These are phyloP conservation scores for Budorcas taxicolor DNA, from an alignment of 2,113 vertebrate genomes.

Conservation along the genomic window DNA sequence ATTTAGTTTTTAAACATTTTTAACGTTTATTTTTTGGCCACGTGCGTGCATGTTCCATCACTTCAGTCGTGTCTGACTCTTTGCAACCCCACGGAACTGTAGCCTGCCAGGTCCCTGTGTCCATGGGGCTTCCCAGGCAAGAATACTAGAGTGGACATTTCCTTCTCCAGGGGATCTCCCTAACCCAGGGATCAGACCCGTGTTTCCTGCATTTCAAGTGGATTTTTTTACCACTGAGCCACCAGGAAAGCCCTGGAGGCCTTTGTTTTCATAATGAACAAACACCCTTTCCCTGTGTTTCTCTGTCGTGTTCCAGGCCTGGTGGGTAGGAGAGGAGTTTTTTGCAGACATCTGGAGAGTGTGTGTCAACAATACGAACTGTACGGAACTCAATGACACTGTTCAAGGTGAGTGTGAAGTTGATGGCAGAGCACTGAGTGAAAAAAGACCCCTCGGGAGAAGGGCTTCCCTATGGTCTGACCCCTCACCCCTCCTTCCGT, in stretches of 20 bases:
- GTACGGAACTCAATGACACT: conserved; percentile 52
- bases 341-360: conserved; percentile 80
- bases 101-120: not conserved
- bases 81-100: not conserved
- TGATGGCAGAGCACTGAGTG: too few species aligned
- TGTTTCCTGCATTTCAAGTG: not conserved
- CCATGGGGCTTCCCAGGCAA: not conserved
- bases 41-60: not conserved
- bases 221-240: not conserved
- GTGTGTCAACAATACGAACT: conserved; percentile 70
- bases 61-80: not conserved
- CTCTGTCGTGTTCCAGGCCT: conserved; percentile 74
- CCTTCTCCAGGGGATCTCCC: not conserved
- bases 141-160: not conserved
- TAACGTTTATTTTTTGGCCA: not conserved
- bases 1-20: not conserved
- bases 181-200: not conserved
- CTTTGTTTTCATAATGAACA: accelerated
- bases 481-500: not conserved
- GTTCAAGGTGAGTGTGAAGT: conserved; percentile 70
- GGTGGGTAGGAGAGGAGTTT: conserved; percentile 82
- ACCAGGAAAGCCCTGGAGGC: not conserved
- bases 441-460: not conserved
- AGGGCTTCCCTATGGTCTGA: not conserved
- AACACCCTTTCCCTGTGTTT: not conserved